Conservation (phyloP, 2,888 invertebrate genomes). For the Silvanus unidentatus region DNA sequence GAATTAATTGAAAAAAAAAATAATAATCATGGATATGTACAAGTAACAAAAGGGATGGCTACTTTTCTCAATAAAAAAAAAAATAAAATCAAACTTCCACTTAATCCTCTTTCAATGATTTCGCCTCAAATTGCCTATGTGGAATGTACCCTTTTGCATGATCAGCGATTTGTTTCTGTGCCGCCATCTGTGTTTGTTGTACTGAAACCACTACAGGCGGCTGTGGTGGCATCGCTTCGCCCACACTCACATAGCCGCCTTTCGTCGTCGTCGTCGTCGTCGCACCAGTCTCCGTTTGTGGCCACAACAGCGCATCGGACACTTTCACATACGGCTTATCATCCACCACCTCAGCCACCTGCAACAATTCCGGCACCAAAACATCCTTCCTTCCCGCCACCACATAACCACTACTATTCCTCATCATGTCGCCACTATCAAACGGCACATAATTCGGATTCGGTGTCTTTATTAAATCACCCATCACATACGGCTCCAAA, state of each 20-base stretch:
- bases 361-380: conserved; percentile 19
- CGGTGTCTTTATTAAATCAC: conserved; percentile 27
- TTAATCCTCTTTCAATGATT: conserved; percentile 38
- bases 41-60: conserved; percentile 5
- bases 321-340: conserved; percentile 27
- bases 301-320: conserved; percentile 22
- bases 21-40: not conserved
- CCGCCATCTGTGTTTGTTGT: conserved; percentile 15
- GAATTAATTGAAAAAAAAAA: conserved; percentile 10
- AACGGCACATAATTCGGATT: conserved; percentile 34
- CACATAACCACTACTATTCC: conserved; percentile 29
- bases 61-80: not conserved
- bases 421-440: conserved; percentile 15
- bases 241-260: conserved; percentile 32
- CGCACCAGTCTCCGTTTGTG: conserved; percentile 21
- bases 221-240: conserved; percentile 26
- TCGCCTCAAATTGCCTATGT: conserved; percentile 36
- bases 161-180: not conserved
- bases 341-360: conserved; percentile 11
- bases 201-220: conserved; percentile 5
- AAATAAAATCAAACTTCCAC: conserved; percentile 2
- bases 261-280: conserved; percentile 14
- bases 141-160: conserved; percentile 32
- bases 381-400: conserved; percentile 32
- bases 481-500: conserved; percentile 26